phyloP scores from a whole-genome alignment of 2,888 invertebrate species.

The Bimastos eiseni region DNA sequence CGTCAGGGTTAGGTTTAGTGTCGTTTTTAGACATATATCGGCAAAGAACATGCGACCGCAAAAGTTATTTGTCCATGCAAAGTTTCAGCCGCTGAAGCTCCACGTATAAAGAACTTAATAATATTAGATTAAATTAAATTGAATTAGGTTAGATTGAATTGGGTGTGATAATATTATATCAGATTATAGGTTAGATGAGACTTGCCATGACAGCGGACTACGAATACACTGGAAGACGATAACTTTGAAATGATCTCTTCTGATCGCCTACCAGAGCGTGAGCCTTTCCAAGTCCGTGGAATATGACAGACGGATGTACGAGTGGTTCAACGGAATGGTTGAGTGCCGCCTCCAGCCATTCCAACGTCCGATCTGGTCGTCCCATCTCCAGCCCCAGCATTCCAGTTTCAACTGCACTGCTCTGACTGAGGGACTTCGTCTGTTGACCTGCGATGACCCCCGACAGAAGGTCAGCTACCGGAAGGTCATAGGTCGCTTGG shows the following conservation, averaged over 20 bases:
- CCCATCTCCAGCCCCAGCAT: not conserved
- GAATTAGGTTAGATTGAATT: no score
- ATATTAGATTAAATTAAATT: no score
- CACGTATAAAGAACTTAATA: no score
- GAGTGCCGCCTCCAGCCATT: not conserved
- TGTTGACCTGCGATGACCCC: not conserved
- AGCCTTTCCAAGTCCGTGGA: not conserved
- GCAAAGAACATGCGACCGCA: no score
- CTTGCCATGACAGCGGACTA: not conserved
- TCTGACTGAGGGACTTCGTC: not conserved
- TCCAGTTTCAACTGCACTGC: not conserved
- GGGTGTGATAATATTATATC: no score
- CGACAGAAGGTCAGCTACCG: not conserved
- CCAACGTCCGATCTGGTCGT: not conserved
- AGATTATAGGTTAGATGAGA: no score
- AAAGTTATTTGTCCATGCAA: no score
- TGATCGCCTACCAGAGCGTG: not conserved
- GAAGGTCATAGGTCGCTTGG: conserved; percentile 9
- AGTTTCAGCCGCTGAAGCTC: no score
- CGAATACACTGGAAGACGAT: not conserved
- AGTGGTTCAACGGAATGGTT: not conserved
- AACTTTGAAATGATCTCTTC: not conserved
- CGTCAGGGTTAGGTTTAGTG: no score
- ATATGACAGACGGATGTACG: not conserved
- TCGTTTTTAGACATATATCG: no score